Base-by-base conservation (phyloP, 2,113 vertebrate species). In the Lasiurus borealis region DNA sequence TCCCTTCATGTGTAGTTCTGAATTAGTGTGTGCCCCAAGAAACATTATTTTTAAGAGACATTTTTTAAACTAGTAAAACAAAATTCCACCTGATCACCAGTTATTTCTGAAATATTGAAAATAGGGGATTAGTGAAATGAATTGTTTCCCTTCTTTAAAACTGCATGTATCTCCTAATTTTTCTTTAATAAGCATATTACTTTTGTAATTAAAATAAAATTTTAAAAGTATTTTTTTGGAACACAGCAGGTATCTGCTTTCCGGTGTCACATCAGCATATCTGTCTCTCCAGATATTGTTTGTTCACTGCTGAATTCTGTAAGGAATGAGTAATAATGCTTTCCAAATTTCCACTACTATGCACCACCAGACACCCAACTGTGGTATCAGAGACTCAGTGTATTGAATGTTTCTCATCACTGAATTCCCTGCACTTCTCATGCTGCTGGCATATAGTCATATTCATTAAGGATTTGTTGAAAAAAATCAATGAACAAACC, bases 151-250 rank as follows among this genome's bases (percentile, higher is more conserved):
- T 85, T 84, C 48, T 85, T 64, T 34, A 44, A 85, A 66, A 85
- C 10, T 68, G 1, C 31, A 52, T 31, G 9, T 40, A 36, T 54
- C 31, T 34, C 19, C 54, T 80, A n/a, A 34, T 54, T 85, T 94
- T 73, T 85, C 52, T 64, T 23, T 34, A 57, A 48, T 66, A 46
- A 29, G 15, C 3, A 68, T 23, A 14, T 48, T 75, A 8, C 57
- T 46, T 86, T 90, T 29, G 11, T 34, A 86, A 86, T 54, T 46
- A 82, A 81, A 87, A 82, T 82, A 57, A 91, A 76, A 10, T 14
- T 87, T 59, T 34, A 21, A 89, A 82, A 80, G 2, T 40, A 27
- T 11, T 87, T 88, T 68, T 27, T 87, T 50, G n/a, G 59, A 83
- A 88, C 48, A 62, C 2, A 69, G 23, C 23, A 27, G 59, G 48